phyloP scores from a whole-genome alignment of 2,113 vertebrate species.

The Hyperoodon ampullatus region DNA sequence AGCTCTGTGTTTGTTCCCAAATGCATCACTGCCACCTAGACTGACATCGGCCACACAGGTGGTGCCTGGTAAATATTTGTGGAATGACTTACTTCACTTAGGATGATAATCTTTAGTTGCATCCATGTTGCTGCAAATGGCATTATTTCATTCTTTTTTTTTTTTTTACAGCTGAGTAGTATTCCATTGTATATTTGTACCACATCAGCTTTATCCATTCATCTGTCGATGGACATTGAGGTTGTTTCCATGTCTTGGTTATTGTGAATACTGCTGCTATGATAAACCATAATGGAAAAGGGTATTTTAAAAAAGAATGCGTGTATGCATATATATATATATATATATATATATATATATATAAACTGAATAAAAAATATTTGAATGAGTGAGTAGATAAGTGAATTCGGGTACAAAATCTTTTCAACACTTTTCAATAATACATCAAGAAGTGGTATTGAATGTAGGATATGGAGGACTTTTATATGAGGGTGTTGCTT shows the following conservation, averaged over 20 bases:
- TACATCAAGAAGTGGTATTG: background rate
- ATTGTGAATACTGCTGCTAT: background rate
- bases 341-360: background rate
- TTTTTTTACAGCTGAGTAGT: background rate
- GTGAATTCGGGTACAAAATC: background rate
- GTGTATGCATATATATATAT: background rate
- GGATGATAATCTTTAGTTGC: background rate
- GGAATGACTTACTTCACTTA: background rate
- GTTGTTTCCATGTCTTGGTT: background rate
- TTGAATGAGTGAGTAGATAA: background rate
- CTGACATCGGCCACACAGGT: no score
- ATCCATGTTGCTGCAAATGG: background rate
- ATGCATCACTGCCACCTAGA: background rate
- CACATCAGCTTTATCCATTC: background rate
- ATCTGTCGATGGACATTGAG: background rate
- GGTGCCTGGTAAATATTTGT: background rate
- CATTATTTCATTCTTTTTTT: background rate
- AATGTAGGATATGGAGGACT: background rate
- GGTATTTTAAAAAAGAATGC: background rate
- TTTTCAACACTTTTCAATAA: background rate
- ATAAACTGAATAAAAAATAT: background rate
- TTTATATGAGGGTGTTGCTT: background rate
- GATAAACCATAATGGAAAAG: no score
- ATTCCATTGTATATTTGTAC: background rate
- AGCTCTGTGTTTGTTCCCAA: background rate